Conservation (phyloP, 1,140 invertebrate species). For the Steinernema khuongi region DNA sequence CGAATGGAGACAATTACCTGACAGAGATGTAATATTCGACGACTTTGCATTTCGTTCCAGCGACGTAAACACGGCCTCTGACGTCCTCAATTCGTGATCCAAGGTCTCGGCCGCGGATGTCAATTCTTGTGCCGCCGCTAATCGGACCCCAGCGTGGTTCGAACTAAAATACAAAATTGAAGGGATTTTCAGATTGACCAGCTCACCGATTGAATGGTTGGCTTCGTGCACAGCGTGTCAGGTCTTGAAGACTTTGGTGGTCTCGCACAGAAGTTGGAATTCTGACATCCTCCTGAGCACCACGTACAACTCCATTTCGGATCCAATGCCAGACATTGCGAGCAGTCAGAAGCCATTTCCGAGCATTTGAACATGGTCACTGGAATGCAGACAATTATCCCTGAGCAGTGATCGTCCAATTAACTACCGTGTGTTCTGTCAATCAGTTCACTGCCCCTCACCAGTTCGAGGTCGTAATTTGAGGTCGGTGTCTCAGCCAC, state of each 20-base stretch:
- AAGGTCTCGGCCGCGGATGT: slow-evolving; percentile 89
- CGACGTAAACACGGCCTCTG: slow-evolving; percentile 80
- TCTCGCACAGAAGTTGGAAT: slow-evolving; percentile 70
- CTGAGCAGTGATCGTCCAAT: not conserved
- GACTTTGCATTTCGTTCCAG: slow-evolving; percentile 69
- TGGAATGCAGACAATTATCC: slow-evolving; percentile 34
- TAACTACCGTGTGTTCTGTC: slow-evolving; percentile 37
- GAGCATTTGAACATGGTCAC: slow-evolving; percentile 89
- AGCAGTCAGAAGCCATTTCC: slow-evolving; percentile 86
- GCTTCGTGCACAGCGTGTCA: slow-evolving; percentile 75
- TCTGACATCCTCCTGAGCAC: slow-evolving; percentile 80
- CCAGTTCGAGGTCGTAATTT: slow-evolving; percentile 43
- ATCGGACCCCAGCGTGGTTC: slow-evolving; percentile 85
- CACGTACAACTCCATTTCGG: slow-evolving; percentile 82
- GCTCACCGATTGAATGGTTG: slow-evolving; percentile 79
- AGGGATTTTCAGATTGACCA: not conserved
- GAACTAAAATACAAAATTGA: slow-evolving; percentile 65
- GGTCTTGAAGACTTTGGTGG: slow-evolving; percentile 64
- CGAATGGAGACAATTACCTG: slow-evolving; percentile 35
- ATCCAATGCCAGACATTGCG: slow-evolving; percentile 76
- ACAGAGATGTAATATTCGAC: slow-evolving; percentile 48
- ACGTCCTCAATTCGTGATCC: slow-evolving; percentile 84
- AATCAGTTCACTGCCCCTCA: slow-evolving; percentile 34
- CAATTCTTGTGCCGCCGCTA: slow-evolving; percentile 88
- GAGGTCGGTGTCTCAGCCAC: not conserved